Evolutionary conservation across 2,113 vertebrate species (phyloP).

Genomic region (Mobula hypostoma): DNA sequence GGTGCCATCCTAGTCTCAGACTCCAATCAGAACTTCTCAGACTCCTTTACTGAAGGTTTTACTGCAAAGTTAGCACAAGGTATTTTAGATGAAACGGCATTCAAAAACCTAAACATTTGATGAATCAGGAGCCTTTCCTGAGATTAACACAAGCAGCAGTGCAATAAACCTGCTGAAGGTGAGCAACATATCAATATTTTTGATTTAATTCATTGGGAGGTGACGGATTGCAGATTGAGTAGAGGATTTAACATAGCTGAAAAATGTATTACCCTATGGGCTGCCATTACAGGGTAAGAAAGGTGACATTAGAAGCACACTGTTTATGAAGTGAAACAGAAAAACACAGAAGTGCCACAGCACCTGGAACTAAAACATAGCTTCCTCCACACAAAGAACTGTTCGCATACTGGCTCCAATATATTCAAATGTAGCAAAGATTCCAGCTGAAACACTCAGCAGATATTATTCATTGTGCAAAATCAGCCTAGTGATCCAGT

Average conservation of each 20-base stretch:
- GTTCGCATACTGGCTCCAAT: neutral
- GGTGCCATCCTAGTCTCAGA: neutral
- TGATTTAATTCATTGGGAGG: neutral
- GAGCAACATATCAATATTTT: no score
- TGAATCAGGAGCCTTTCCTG: neutral
- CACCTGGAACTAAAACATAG: neutral
- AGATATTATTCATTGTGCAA: neutral
- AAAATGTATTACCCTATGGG: neutral
- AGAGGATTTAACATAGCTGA: neutral
- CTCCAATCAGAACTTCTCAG: neutral
- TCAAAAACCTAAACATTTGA: neutral
- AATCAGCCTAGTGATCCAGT: neutral
- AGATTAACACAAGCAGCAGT: neutral
- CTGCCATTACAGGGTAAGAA: neutral
- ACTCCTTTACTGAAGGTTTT: neutral
- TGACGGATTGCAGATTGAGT: neutral
- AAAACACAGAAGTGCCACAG: neutral
- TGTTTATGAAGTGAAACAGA: neutral
- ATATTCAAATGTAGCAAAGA: neutral
- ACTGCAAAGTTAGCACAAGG: neutral
- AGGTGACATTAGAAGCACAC: neutral
- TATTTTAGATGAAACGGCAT: neutral
- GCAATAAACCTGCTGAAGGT: neutral
- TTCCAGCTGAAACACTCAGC: neutral
- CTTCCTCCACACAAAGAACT: neutral